Evolutionary conservation across 1,140 invertebrate genomes (phyloP).

Genomic region (Trichonephila clavata): DNA sequence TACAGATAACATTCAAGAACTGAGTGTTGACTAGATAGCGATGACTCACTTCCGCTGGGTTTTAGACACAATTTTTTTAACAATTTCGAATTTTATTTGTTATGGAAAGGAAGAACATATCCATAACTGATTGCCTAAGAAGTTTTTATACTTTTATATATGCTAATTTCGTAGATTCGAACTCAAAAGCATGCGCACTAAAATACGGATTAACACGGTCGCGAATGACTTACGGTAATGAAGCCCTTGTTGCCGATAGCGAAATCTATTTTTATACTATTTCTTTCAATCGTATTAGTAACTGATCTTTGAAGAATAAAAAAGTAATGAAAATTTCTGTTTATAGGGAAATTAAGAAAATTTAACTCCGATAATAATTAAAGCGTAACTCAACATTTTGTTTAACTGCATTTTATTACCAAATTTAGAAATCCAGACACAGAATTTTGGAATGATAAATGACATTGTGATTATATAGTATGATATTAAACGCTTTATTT

Average conservation of each 20-base stretch:
- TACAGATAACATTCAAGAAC: background rate
- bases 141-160: background rate
- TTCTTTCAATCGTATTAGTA: background rate
- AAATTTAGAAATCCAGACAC: no score
- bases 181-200: background rate
- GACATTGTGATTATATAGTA: no score
- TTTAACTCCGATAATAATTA: no score
- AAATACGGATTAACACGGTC: background rate
- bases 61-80: conserved; percentile 8
- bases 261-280: background rate
- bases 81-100: background rate
- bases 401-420: no score
- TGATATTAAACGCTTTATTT: no score
- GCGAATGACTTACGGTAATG: background rate
- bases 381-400: no score
- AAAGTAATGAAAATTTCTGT: no score
- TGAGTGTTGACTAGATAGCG: background rate
- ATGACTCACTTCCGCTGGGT: conserved; percentile 23
- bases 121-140: background rate
- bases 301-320: no score
- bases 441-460: no score
- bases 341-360: no score
- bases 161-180: background rate
- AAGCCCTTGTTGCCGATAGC: background rate
- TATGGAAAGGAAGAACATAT: background rate